Evolutionary conservation across 2,113 vertebrate genomes (phyloP), one percentile per base, ranked within the genome.

Genomic region (Erythrolamprus reginae): DNA sequence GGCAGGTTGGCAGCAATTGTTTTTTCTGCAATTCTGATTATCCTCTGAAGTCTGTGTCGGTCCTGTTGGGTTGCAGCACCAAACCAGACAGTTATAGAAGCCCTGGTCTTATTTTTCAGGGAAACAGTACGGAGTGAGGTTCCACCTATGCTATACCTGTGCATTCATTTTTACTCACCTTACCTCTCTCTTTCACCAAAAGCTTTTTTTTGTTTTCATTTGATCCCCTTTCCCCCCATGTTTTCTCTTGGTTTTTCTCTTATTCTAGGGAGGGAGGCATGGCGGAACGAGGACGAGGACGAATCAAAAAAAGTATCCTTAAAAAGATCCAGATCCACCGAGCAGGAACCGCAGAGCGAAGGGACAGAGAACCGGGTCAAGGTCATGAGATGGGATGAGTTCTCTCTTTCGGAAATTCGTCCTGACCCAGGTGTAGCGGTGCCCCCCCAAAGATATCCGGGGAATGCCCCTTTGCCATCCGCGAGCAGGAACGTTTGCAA

Each of bases 221-320:
- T 19, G n/a, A 77, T 17, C n/a, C 15, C 4, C 15, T n/a, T 6
- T 0, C 15, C 12, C n/a, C 5, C 13, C 15, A 38, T 7, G 0
- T 77, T 77, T 77, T 77, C 65, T 19, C 33, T 77, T 77, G 65
- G 15, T 38, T 33, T 5, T 77, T 19, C 15, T 77, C 65, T 77
- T 70, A 15, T n/a, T 77, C 65, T 77, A 77, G 65, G 65, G 15
- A 19, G 65, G 15, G 65, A 17, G 2, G n/a, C 33, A 38, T 33
- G 65, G 65, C 15, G 1, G 33, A 38, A 77, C 7, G n/a, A 77
- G 65, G 65, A 38, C 7, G 65, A 77, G 2, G 65, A 77, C 2
- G 65, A 77, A 8, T 19, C 65, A 6, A n/a, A 6, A 17, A 77
- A 13, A 38, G n/a, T 77, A 15, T 77, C 65, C 33, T 38, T 77